Percentiles rank a stretch among this genome's conserved stretches.
These are phyloP conservation scores for Stenichneumon culpator DNA, from an alignment of 2,888 invertebrate genomes.

Conservation along the genomic window DNA sequence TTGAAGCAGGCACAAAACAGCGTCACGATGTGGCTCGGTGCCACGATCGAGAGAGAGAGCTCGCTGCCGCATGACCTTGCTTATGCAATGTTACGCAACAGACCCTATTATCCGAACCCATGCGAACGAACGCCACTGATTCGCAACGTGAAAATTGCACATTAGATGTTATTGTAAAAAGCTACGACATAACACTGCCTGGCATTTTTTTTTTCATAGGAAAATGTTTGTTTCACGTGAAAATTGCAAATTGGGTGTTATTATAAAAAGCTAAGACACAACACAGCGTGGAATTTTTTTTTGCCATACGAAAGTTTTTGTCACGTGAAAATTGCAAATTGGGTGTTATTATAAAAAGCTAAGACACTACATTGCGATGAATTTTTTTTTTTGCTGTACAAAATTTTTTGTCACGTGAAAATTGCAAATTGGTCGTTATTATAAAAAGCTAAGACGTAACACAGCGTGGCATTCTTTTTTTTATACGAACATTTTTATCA, in stretches of 20 bases:
- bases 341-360: slow-evolving; percentile 1
- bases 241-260: not conserved
- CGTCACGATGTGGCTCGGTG: slow-evolving; percentile 55
- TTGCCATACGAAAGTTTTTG: too few species aligned
- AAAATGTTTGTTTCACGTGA: not conserved
- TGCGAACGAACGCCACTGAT: not conserved
- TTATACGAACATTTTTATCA: too few species aligned
- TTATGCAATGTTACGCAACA: slow-evolving; percentile 55
- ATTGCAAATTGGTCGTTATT: not conserved
- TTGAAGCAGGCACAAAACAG: slow-evolving; percentile 18
- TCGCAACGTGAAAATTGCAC: not conserved
- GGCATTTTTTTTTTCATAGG: too few species aligned
- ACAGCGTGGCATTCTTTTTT: too few species aligned
- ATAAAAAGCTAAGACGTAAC: not conserved
- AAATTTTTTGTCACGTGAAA: not conserved
- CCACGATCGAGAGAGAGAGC: slow-evolving; percentile 20
- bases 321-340: not conserved
- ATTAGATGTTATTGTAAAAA: slow-evolving; percentile 10
- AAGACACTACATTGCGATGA: not conserved
- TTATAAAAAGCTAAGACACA: not conserved
- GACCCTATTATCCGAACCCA: not conserved
- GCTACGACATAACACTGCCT: not conserved
- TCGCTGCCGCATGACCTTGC: slow-evolving; percentile 50
- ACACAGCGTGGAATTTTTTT: not conserved
- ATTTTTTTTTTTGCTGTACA: too few species aligned